These are phyloP conservation scores for Arothron firmamentum DNA, from an alignment of 2,113 vertebrate species.

Conservation along the genomic window DNA sequence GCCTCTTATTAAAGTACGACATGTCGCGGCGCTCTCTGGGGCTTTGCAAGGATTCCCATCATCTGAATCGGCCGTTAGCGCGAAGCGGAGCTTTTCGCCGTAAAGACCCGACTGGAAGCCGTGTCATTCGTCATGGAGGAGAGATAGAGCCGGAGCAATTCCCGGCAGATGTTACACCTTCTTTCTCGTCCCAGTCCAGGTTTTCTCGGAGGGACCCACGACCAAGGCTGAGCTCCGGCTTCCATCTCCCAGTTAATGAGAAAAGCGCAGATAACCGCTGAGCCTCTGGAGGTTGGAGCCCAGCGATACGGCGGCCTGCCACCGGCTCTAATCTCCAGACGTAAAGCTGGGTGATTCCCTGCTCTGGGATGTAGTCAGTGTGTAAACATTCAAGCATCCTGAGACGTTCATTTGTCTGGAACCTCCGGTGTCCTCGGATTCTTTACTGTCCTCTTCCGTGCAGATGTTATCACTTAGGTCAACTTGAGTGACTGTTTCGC, in stretches of 20 bases:
- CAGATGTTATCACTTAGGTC: too few relatives aligned
- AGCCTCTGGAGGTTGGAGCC: slow-evolving; percentile 47
- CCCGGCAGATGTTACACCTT: slow-evolving; percentile 49
- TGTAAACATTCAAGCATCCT: slow-evolving; percentile 56
- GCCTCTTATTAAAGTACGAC: slow-evolving; percentile 16
- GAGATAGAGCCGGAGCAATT: slow-evolving; percentile 49
- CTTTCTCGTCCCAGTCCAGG: slow-evolving; percentile 60
- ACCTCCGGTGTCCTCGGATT: neutral
- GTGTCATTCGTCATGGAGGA: slow-evolving; percentile 14
- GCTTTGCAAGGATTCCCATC: slow-evolving; percentile 15
- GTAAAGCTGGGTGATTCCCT: slow-evolving; percentile 39
- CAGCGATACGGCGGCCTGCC: slow-evolving; percentile 43
- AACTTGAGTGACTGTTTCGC: too few relatives aligned
- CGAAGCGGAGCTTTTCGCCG: slow-evolving; percentile 9
- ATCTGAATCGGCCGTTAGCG: slow-evolving; percentile 17
- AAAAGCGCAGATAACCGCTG: slow-evolving; percentile 64
- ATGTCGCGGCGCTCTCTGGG: neutral
- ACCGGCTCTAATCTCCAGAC: slow-evolving; percentile 48
- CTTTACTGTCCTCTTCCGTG: too few relatives aligned
- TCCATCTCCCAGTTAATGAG: slow-evolving; percentile 68
- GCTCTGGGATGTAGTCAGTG: slow-evolving; percentile 55
- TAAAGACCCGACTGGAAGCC: slow-evolving; percentile 24
- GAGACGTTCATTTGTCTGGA: slow-evolving; percentile 30
- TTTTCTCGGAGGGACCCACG: slow-evolving; percentile 61
- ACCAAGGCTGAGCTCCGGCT: slow-evolving; percentile 51